Base-by-base conservation (phyloP, 2,888 invertebrate species). In the Apoda limacodes region DNA sequence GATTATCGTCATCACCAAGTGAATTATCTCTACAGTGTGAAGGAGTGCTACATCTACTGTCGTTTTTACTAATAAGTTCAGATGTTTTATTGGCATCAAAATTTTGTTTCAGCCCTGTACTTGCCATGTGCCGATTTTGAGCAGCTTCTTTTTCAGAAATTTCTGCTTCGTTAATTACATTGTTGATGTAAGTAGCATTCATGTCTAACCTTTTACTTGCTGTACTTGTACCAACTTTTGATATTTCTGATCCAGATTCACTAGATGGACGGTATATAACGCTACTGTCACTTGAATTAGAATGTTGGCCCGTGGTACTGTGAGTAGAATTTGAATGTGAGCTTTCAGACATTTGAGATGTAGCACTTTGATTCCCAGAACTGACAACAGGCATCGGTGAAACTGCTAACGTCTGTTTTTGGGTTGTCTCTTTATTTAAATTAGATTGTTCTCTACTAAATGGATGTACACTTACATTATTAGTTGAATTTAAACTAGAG, bases 211-310 rank as follows among this genome's bases (percentile, higher is more conserved):
- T 65, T 48, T 85, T 80, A 48, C 83, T 87, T 22, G 78, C 61
- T 13, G 78, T 69, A 46, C 67, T 66, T 36, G 57, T 55, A 44
- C 67, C 62, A 35, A 63, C 57, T 57, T 75, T 63, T 40, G 83
- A 72, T 53, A 82, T 60, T 56, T 88, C 88, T 22, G 87, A 87
- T 29, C 87, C 87, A 46, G 88, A 87, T 61, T 88, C 88, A 62
- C 87, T 87, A 39, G 87, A 88, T 13, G 88, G 87, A 58, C 88
- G 85, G 65, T 88, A 88, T 54, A 89, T 88, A 31, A 88, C 87
- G 53, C 88, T 88, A 52, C 87, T 85, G 52, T 89, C 89, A 62
- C 87, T 88, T 19, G 88, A 88, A 60, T 88, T 88, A 40, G 87
- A 87, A 56, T 85, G 85, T 35, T 85, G 86, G 2, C 87, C 87